Base-by-base conservation (phyloP, 2,888 invertebrate genomes). In the Orgyia antiqua region DNA sequence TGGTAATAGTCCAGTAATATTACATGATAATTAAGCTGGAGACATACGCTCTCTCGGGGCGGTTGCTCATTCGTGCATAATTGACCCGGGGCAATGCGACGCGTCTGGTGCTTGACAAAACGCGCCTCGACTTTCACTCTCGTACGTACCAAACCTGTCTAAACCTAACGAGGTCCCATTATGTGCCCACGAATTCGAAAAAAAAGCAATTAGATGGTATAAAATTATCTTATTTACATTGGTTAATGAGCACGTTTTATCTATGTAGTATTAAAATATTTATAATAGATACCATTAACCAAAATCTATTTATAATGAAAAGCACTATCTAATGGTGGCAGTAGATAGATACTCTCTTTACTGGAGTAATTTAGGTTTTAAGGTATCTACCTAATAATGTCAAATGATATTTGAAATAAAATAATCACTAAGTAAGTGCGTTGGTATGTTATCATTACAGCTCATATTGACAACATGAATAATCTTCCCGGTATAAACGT, bases 21-120 rank as follows among this genome's bases (percentile, higher is more conserved):
- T 36, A 35, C 26, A 36, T 64, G 54, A 78, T 79, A 77, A 82
- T 82, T 79, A 79, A 70, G 63, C 64, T 61, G 56, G 67, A 66
- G 76, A 74, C 73, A 79, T 68, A 70, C 75, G 77, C 69, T 83
- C 84, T 84, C 82, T 83, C 75, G 78, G 80, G 83, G 82, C 73
- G 80, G 73, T 67, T 78, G 79, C 65, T 84, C 77, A 82, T 82
- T 84, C 82, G 83, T 83, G 83, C 82, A 79, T 86, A 86, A 84
- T 84, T 78, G 77, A 71, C 77, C 74, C 64, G 60, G 72, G 67
- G 78, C 70, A 65, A 69, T 49, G 56, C 60, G 59, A 65, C 65
- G 68, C 71, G 70, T 56, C 77, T 70, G 75, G 73, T 67, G 75
- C 75, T 75, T 80, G 80, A 80, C 82, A 80, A 83, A 84, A 82